Conservation (phyloP, 2,797 vertebrate genomes). For the Austrolebias charrua region DNA sequence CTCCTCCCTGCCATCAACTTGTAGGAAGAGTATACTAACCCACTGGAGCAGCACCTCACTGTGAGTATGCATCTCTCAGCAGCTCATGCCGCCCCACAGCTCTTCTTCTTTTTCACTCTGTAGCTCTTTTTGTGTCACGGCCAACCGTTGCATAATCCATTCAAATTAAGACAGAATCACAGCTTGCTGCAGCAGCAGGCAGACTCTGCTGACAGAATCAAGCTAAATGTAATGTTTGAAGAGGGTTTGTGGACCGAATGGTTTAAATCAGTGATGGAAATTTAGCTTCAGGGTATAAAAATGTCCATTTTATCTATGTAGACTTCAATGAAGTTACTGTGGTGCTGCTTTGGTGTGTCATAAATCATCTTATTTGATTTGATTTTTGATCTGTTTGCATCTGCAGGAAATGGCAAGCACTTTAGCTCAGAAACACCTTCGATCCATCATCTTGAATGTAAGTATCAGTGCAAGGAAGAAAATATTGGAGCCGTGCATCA, state of each 20-base stretch:
- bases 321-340: constrained; percentile 12
- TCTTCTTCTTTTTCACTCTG: constrained; percentile 21
- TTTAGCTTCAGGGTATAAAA: constrained; percentile 17
- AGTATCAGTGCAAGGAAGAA: constrained; percentile 63
- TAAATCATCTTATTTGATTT: constrained; percentile 25
- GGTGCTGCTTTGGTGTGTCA: constrained; percentile 1
- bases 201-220: constrained; percentile 36
- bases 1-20: constrained; percentile 57
- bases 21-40: constrained; percentile 91
- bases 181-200: constrained; percentile 54
- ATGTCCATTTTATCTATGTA: neutral
- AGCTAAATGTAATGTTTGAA: constrained; percentile 20
- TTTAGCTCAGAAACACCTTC: constrained; percentile 95
- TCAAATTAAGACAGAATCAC: constrained; percentile 32
- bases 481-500: constrained; percentile 1
- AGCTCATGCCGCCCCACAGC: constrained; percentile 39
- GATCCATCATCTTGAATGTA: constrained; percentile 90
- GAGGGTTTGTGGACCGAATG: constrained; percentile 10
- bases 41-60: constrained; percentile 92
- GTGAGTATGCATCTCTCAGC: constrained; percentile 84
- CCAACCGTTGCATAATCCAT: constrained; percentile 26
- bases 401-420: constrained; percentile 95
- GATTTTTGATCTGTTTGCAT: constrained; percentile 47
- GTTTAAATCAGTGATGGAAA: constrained; percentile 24
- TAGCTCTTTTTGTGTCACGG: constrained; percentile 32